phyloP scores from a whole-genome alignment of 2,888 invertebrate species.

The Campoplex nolae region DNA sequence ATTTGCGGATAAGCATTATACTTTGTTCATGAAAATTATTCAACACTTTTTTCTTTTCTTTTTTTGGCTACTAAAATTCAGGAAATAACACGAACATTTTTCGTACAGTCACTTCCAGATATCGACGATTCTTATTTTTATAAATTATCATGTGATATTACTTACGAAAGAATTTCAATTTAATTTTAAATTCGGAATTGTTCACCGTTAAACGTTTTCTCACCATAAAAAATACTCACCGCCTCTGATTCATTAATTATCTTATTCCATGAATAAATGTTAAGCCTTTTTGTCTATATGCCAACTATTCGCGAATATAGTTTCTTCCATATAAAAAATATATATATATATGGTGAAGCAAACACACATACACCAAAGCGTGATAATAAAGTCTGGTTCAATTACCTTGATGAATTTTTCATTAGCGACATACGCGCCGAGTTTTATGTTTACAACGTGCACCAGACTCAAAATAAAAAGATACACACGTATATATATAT shows the following conservation, averaged over 20 bases:
- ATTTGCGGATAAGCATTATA: background rate
- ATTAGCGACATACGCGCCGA: conserved; percentile 71
- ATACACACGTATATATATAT: conserved; percentile 46
- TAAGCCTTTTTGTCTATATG: conserved; percentile 20
- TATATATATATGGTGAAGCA: background rate
- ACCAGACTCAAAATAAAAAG: conserved; percentile 33
- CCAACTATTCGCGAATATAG: conserved; percentile 27
- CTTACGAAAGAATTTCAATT: background rate
- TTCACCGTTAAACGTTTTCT: conserved; percentile 19
- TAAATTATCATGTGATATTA: background rate
- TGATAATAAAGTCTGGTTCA: conserved; percentile 74
- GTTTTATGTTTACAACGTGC: conserved; percentile 73
- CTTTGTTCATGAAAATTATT: background rate
- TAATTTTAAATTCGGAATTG: background rate
- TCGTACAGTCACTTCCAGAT: background rate
- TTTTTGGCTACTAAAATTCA: background rate
- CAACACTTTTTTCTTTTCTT: background rate
- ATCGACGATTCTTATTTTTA: background rate
- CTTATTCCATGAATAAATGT: conserved; percentile 6
- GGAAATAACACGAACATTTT: background rate
- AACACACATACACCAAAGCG: conserved; percentile 20
- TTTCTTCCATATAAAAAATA: conserved; percentile 8
- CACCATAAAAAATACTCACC: conserved; percentile 13
- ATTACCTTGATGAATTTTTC: conserved; percentile 80
- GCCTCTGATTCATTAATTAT: conserved; percentile 11